Base-by-base conservation (phyloP, 1,140 invertebrate species). In the Drosophila ambigua region DNA sequence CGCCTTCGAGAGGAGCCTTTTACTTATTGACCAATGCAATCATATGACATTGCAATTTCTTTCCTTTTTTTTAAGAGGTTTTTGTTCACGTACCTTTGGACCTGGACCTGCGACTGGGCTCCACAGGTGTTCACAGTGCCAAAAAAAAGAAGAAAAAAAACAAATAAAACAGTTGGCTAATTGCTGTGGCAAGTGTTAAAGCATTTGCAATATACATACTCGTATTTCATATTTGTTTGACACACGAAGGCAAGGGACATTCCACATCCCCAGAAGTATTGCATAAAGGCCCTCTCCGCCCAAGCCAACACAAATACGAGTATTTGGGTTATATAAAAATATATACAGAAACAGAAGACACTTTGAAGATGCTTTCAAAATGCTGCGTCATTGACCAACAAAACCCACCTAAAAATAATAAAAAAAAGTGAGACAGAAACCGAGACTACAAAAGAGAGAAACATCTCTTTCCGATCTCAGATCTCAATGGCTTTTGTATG, bases 321-420 rank as follows among this genome's bases (percentile, higher is more conserved):
- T 20, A 85, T 78, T 59, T 72, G 82, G 69, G 82, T 85, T 85
- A 85, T 75, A 82, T 85, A 85, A 85, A 69, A 74, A 49, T 58
- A 59, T 48, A 55, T 48, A 35, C 54, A 68, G 60, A 64, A 53
- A 62, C 43, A 55, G 64, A 74, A 85, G 54, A 83, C 16, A 63
- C 66, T 9, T 3, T 69, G 66, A 72, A 65, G 59, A 55, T 55
- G 57, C 26, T 44, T 44, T 45, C 43, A 53, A 80, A 65, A 35
- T 58, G 81, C 82, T 85, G 78, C 82, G 82, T 85, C 82, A 85
- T 85, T 85, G 83, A 69, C 55, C 78, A 85, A 46, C 48, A 67
- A 65, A 79, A 23, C 61, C 74, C 48, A 82, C 65, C 58, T 51
- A 51, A 60, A 66, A 61, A 20, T 20, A 44, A 51, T 31, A 54